phyloP scores from a whole-genome alignment of 2,888 invertebrate species.

The Hypomecis atomaria region DNA sequence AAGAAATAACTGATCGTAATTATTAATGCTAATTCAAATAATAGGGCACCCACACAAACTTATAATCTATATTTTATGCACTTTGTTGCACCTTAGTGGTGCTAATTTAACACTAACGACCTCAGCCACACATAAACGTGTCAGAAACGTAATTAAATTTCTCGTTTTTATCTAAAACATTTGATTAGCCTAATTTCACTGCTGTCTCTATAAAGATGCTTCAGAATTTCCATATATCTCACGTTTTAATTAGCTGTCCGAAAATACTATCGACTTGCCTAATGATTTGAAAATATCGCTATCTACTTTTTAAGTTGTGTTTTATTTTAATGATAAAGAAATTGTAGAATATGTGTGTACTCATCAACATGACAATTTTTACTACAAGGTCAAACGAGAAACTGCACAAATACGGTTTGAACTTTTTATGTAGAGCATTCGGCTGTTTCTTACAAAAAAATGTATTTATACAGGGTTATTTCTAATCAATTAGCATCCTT shows the following conservation, averaged over 20 bases:
- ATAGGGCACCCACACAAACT: slow-evolving; percentile 26
- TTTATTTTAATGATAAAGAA: too few relatives aligned
- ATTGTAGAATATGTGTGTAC: too few relatives aligned
- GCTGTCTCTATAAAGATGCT: slow-evolving; percentile 43
- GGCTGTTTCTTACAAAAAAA: too few relatives aligned
- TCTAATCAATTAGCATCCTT: too few relatives aligned
- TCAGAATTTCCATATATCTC: slow-evolving; percentile 33
- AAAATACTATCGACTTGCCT: slow-evolving; percentile 31
- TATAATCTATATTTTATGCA: slow-evolving; percentile 24
- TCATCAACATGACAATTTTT: too few relatives aligned
- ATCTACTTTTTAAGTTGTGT: too few relatives aligned
- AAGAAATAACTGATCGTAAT: slow-evolving; percentile 1
- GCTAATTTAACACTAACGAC: slow-evolving; percentile 30
- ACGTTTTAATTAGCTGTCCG: slow-evolving; percentile 29
- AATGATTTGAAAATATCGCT: background rate
- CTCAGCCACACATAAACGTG: slow-evolving; percentile 36
- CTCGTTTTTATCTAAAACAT: slow-evolving; percentile 37
- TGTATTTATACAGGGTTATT: too few relatives aligned
- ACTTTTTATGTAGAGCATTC: too few relatives aligned
- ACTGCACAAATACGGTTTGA: too few relatives aligned
- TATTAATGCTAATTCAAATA: slow-evolving; percentile 15
- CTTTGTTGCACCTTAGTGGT: slow-evolving; percentile 24
- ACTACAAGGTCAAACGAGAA: too few relatives aligned
- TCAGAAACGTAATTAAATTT: slow-evolving; percentile 41
- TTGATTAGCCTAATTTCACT: slow-evolving; percentile 39